phyloP scores from a whole-genome alignment of 2,113 vertebrate genomes.

The Prionailurus bengalensis region DNA sequence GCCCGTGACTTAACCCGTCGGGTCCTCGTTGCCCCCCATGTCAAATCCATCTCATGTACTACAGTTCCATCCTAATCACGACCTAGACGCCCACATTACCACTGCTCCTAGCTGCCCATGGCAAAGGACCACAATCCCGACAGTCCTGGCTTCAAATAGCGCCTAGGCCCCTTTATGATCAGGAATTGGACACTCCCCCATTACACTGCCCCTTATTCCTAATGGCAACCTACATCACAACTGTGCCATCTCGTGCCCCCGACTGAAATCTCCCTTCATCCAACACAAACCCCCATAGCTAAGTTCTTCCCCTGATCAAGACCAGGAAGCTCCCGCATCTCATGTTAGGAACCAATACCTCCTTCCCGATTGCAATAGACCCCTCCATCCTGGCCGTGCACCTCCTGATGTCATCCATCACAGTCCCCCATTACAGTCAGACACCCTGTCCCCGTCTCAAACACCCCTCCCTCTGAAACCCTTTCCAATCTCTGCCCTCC shows the following conservation, averaged over 20 bases:
- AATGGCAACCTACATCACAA: not conserved
- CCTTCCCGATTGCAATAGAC: not conserved
- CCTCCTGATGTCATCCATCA: not conserved
- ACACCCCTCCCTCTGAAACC: not conserved
- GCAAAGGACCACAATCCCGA: not conserved
- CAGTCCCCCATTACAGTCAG: not conserved
- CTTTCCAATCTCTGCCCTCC: not conserved
- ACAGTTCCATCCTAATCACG: not conserved
- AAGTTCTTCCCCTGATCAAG: not conserved
- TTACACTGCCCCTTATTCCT: not conserved
- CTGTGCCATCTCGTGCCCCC: not conserved
- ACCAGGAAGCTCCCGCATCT: not conserved
- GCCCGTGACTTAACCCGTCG: not conserved
- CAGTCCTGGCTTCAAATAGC: not conserved
- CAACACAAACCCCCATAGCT: not conserved
- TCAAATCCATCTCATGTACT: not conserved
- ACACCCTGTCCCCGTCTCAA: not conserved
- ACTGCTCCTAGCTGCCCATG: not conserved
- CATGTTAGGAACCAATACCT: not conserved
- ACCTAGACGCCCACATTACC: not conserved
- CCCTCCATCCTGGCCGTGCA: not conserved
- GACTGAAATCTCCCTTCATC: not conserved
- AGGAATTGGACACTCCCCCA: not conserved
- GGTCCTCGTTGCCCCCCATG: not conserved
- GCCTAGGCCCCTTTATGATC: not conserved